Percentiles rank a stretch among this genome's conserved stretches.
Conservation (phyloP, 2,113 vertebrate genomes). For the Corythaeola cristata region DNA sequence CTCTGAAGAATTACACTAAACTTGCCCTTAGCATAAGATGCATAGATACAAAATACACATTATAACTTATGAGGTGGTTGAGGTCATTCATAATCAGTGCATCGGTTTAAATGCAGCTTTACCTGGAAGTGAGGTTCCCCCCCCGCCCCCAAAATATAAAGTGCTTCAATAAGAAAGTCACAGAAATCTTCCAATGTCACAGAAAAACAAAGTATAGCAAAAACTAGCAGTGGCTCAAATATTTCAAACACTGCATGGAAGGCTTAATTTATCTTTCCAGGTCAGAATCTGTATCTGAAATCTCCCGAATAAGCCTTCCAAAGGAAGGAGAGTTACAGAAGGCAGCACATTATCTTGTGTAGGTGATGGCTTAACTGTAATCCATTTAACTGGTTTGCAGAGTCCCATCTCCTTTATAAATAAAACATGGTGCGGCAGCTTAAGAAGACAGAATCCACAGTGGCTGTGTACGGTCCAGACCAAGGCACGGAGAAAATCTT, state of each 20-base stretch:
- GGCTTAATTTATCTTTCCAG: constrained; percentile 44
- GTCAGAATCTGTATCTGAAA: constrained; percentile 61
- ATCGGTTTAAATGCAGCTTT: constrained; percentile 36
- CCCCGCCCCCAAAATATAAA: constrained; percentile 63
- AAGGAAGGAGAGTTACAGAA: constrained; percentile 54
- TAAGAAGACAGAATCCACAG: constrained; percentile 47
- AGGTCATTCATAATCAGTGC: constrained; percentile 70
- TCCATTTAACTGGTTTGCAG: constrained; percentile 73
- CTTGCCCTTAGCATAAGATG: constrained; percentile 41
- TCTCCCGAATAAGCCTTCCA: constrained; percentile 65
- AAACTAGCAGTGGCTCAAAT: constrained; percentile 41
- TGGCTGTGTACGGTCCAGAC: neutral
- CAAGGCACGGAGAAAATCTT: constrained; percentile 69
- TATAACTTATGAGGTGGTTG: constrained; percentile 58
- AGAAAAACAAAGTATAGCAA: neutral
- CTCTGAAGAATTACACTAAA: constrained; percentile 31
- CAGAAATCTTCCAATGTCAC: constrained; percentile 12
- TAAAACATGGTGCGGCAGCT: constrained; percentile 54
- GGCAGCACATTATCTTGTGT: constrained; percentile 51
- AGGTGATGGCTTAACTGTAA: constrained; percentile 73
- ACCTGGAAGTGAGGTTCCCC: neutral
- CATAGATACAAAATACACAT: constrained; percentile 21
- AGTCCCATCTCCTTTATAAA: constrained; percentile 73
- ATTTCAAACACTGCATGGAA: constrained; percentile 30
- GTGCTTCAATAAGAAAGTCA: constrained; percentile 69